phyloP scores from a whole-genome alignment of 2,797 vertebrate species.

The Fistularia tabacaria region DNA sequence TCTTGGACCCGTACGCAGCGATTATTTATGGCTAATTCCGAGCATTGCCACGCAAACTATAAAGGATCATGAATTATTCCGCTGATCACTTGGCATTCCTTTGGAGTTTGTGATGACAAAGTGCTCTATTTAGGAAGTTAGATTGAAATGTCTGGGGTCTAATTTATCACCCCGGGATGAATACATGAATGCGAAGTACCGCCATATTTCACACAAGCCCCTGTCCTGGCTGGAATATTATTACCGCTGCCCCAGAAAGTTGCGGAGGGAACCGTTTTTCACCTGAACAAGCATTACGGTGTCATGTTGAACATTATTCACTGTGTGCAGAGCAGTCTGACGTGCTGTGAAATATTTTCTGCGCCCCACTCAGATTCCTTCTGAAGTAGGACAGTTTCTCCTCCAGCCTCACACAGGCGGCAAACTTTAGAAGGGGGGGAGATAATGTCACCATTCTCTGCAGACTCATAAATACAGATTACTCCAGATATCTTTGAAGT shows the following conservation, averaged over 20 bases:
- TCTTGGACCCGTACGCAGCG: slow-evolving; percentile 13
- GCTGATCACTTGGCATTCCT: slow-evolving; percentile 43
- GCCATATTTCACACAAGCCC: slow-evolving; percentile 66
- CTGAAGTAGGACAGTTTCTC: slow-evolving; percentile 72
- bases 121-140: slow-evolving; percentile 74
- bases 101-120: slow-evolving; percentile 68
- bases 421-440: slow-evolving; percentile 43
- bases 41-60: slow-evolving; percentile 17
- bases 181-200: slow-evolving; percentile 78
- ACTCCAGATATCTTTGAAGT: slow-evolving; percentile 28
- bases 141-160: slow-evolving; percentile 70
- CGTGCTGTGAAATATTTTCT: slow-evolving; percentile 65
- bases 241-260: slow-evolving; percentile 77
- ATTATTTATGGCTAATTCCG: slow-evolving; percentile 37
- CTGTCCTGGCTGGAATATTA: slow-evolving; percentile 66
- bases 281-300: slow-evolving; percentile 78
- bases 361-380: slow-evolving; percentile 72
- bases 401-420: slow-evolving; percentile 26
- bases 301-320: slow-evolving; percentile 77
- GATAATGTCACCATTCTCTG: slow-evolving; percentile 44
- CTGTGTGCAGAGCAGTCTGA: slow-evolving; percentile 55
- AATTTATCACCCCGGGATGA: slow-evolving; percentile 70
- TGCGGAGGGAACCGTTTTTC: slow-evolving; percentile 71
- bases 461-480: slow-evolving; percentile 58
- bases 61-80: slow-evolving; percentile 53